Evolutionary conservation across 2,797 vertebrate species (phyloP).

Genomic region (Tragelaphus oryx): DNA sequence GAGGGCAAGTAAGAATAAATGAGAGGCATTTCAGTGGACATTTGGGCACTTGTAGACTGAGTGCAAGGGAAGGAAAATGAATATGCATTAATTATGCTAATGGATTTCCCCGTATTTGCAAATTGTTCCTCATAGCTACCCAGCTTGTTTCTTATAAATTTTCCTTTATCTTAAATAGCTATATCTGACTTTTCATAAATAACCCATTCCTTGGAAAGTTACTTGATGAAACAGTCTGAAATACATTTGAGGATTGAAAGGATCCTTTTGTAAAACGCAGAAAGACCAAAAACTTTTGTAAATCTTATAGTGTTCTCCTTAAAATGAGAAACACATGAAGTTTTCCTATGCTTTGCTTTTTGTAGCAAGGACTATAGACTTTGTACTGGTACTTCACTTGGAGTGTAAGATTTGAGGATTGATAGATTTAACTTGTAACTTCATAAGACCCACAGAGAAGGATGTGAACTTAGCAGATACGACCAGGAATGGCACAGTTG

Average conservation of each 20-base stretch:
- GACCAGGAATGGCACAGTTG: not conserved
- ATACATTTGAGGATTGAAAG: conserved; percentile 6
- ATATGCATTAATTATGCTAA: not conserved
- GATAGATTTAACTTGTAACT: not conserved
- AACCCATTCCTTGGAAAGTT: not conserved
- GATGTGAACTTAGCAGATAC: not conserved
- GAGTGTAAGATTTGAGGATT: not conserved
- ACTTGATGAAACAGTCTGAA: conserved; percentile 24
- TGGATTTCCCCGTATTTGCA: not conserved
- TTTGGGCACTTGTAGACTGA: not conserved
- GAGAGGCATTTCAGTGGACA: not conserved
- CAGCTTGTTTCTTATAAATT: not conserved
- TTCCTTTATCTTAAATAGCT: not conserved
- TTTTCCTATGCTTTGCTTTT: not conserved
- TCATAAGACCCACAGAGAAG: not conserved
- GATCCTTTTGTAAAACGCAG: conserved; percentile 11
- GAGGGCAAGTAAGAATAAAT: conserved; percentile 31
- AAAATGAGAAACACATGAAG: not conserved
- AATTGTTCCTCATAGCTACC: not conserved
- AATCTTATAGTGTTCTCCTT: not conserved
- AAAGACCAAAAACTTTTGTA: not conserved
- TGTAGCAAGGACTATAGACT: not conserved
- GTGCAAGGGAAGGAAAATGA: not conserved
- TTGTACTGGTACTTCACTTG: not conserved
- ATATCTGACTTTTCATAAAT: conserved; percentile 1